Percentiles rank a stretch among this genome's conserved stretches.
These are phyloP conservation scores for Hypselothyrea guttata DNA, from an alignment of 2,888 invertebrate genomes.

Conservation along the genomic window DNA sequence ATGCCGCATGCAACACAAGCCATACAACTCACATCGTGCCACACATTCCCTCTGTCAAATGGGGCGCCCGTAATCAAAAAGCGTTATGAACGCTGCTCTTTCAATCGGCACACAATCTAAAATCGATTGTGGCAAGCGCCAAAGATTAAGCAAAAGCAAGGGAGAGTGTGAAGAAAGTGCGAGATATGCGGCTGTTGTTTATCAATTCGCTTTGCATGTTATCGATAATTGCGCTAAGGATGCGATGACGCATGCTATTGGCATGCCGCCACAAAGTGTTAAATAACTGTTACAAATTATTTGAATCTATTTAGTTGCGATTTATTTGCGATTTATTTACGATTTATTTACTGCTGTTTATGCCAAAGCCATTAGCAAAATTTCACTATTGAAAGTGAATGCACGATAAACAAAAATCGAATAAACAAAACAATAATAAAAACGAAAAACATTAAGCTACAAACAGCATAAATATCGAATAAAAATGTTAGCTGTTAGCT, in stretches of 20 bases:
- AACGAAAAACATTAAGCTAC: constrained; percentile 21
- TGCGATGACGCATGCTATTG: too few relatives aligned
- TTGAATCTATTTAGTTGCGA: too few relatives aligned
- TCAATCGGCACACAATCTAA: constrained; percentile 32
- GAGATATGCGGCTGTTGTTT: too few relatives aligned
- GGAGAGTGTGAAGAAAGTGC: not conserved
- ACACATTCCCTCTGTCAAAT: constrained; percentile 23
- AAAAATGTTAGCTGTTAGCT: constrained; percentile 25
- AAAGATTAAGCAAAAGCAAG: not conserved
- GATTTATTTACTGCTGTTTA: too few relatives aligned
- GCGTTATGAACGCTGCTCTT: constrained; percentile 40
- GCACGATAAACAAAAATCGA: constrained; percentile 42
- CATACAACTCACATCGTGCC: constrained; percentile 16
- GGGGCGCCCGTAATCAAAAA: constrained; percentile 31
- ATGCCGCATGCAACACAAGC: constrained; percentile 25
- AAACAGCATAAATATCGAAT: constrained; percentile 42
- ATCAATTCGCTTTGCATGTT: too few relatives aligned
- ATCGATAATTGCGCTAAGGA: too few relatives aligned
- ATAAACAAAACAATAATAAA: constrained; percentile 23
- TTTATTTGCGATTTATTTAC: too few relatives aligned
- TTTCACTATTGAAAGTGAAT: constrained; percentile 61
- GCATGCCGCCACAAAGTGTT: too few relatives aligned
- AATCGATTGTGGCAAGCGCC: not conserved
- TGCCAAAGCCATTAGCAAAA: constrained; percentile 27
- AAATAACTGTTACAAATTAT: too few relatives aligned